Conservation (phyloP, 30 jellyfish, hydroid and myxozoan species). For the Hydractinia symbiolongicarpus region DNA sequence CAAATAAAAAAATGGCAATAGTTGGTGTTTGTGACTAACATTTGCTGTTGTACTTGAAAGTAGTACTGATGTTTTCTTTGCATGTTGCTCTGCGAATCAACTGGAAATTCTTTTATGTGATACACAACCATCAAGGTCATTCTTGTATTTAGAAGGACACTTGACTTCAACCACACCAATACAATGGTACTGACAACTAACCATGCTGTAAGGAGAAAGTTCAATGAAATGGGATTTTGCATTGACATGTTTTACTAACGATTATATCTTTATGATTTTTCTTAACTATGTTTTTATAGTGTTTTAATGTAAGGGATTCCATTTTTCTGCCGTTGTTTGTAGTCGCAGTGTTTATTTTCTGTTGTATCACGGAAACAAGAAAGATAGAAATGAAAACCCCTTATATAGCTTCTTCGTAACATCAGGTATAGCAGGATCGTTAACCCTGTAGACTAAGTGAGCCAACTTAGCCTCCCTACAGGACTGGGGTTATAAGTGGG, state of each 20-base stretch:
- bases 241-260: not conserved
- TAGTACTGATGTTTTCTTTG: not conserved
- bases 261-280: not conserved
- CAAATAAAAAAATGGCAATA: constrained; percentile 19
- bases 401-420: too few species aligned
- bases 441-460: too few species aligned
- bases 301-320: not conserved
- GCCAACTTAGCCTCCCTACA: too few species aligned
- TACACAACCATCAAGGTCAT: constrained; percentile 19
- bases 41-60: too few species aligned
- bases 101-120: not conserved
- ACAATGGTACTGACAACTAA: constrained; percentile 38
- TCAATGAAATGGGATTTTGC: constrained; percentile 33
- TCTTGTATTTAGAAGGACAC: constrained; percentile 21
- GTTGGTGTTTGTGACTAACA: constrained; percentile 15
- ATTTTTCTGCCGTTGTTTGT: not conserved
- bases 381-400: too few species aligned
- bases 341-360: not conserved
- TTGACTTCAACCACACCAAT: constrained; percentile 43
- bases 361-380: constrained; percentile 9
- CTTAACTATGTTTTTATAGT: not conserved
- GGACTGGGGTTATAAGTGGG: too few species aligned
- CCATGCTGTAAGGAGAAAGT: constrained; percentile 56
- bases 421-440: too few species aligned
- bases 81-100: not conserved